Evolutionary conservation across 2,888 invertebrate genomes (phyloP), one percentile per base, ranked within the genome.

Genomic region (Lepidonotus clava): DNA sequence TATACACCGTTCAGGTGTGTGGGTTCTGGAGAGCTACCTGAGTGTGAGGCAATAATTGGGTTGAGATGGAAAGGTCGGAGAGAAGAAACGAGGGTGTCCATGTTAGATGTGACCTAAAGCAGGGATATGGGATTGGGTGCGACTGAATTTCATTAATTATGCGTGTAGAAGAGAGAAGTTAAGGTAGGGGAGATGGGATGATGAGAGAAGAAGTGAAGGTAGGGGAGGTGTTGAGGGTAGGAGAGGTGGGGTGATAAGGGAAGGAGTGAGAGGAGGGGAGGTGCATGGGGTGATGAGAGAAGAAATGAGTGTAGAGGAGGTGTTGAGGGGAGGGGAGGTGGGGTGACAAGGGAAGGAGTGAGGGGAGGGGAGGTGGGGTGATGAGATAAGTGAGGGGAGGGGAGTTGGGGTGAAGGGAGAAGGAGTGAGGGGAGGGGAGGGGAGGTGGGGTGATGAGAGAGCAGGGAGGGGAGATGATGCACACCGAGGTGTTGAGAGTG

Each of bases 101-200:
- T n/a, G n/a, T n/a, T 71, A 38, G 71, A 34, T 71, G 71, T 34
- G 38, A 38, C 71, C 21, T n/a, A 38, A 71, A 38, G 71, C 38
- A 34, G 71, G n/a, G 36, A 71, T 11, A 38, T 24, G 14, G 38
- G 71, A n/a, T n/a, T 71, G 36, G 36, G 14, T 66, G 18, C 36
- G n/a, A n/a, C n/a, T n/a, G n/a, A n/a, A n/a, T 38, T 5, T 71
- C 71, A 36, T 21, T 71, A 71, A 71, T 34, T 38, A 71, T n/a
- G n/a, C 36, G 14, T 71, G 14, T 71, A 71, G 71, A 71, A 38
- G 71, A 34, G 46, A 18, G 46, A 18, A 46, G 46, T 11, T 8
- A 46, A 46, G 46, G 46, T 11, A 46, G 46, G 46, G 18, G 18
- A 18, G n/a, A n/a, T n/a, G 46, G 8, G 46, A 18, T 46, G 46